Conservation (phyloP, 1,140 invertebrate genomes). For the Camponotus pennsylvanicus region DNA sequence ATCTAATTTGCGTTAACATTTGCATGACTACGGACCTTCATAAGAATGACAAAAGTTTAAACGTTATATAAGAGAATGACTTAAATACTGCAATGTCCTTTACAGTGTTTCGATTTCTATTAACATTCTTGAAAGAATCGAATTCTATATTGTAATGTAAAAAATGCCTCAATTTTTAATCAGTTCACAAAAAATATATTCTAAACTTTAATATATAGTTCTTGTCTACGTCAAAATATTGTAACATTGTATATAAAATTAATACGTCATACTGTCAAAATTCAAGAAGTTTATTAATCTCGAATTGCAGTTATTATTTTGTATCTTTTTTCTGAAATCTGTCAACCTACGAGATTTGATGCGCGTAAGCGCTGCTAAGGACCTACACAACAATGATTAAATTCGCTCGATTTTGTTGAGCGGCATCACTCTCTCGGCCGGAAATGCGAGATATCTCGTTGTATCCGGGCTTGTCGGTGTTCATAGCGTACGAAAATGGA, state of each 20-base stretch:
- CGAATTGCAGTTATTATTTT: background rate
- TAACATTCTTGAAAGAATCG: background rate
- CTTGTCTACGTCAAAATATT: background rate
- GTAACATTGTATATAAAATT: background rate
- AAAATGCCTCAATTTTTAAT: background rate
- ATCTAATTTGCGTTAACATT: slow-evolving; percentile 44
- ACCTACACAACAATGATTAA: slow-evolving; percentile 40
- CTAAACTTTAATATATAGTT: background rate
- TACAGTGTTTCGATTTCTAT: background rate
- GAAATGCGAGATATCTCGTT: slow-evolving; percentile 49
- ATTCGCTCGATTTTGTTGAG: slow-evolving; percentile 31
- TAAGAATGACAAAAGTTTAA: slow-evolving; percentile 31
- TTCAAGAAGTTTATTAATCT: background rate
- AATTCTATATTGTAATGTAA: background rate
- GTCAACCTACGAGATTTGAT: slow-evolving; percentile 22
- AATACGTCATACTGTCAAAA: background rate
- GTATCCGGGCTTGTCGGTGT: slow-evolving; percentile 51
- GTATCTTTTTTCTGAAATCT: slow-evolving; percentile 11
- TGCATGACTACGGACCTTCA: slow-evolving; percentile 17
- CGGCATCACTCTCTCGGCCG: background rate
- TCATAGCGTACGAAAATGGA: slow-evolving; percentile 64
- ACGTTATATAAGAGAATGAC: background rate
- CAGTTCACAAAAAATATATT: background rate
- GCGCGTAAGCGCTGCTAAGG: background rate
- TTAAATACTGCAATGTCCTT: slow-evolving; percentile 2